phyloP scores from a whole-genome alignment of 2,797 vertebrate species.

The Hoplostethus atlanticus region DNA sequence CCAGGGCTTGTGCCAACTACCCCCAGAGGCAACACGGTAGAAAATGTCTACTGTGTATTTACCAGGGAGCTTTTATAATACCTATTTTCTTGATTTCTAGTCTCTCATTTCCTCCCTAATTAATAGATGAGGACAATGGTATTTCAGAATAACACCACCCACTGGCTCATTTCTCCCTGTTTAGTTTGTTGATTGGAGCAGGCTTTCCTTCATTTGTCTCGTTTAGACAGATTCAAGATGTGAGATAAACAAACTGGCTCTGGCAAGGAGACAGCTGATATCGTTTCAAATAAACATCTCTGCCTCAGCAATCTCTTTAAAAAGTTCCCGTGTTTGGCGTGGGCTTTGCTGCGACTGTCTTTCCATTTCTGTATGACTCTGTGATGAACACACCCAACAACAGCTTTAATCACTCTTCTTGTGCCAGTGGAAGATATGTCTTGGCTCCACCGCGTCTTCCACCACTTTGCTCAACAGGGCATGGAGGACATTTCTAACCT shows the following conservation, averaged over 20 bases:
- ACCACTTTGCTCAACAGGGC: neutral
- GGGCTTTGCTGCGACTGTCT: conserved; percentile 1
- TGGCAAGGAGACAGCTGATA: conserved; percentile 45
- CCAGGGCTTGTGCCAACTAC: conserved; percentile 27
- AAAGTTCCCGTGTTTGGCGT: conserved; percentile 14
- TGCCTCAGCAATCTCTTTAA: conserved; percentile 29
- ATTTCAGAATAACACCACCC: conserved; percentile 49
- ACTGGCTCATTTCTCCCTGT: conserved; percentile 50
- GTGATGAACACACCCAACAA: conserved; percentile 33
- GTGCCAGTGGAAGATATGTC: neutral
- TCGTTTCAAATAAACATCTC: conserved; percentile 37
- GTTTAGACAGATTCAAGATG: conserved; percentile 62
- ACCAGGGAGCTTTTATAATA: conserved; percentile 40
- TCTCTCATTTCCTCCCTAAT: conserved; percentile 70
- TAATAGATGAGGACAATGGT: conserved; percentile 53
- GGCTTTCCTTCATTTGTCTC: conserved; percentile 65
- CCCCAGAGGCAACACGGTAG: conserved; percentile 21
- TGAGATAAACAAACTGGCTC: conserved; percentile 55
- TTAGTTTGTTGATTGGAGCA: conserved; percentile 50
- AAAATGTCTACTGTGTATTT: conserved; percentile 42
- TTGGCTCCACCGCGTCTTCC: neutral
- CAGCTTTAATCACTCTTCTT: conserved; percentile 20
- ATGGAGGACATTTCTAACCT: conserved; percentile 18
- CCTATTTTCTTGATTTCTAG: conserved; percentile 65
- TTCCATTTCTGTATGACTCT: conserved; percentile 14